A percentile compares a stretch with the other conserved stretches of the same genome.
These are phyloP conservation scores for Tenrec ecaudatus DNA, from an alignment of 2,113 vertebrate genomes.

Conservation along the genomic window DNA sequence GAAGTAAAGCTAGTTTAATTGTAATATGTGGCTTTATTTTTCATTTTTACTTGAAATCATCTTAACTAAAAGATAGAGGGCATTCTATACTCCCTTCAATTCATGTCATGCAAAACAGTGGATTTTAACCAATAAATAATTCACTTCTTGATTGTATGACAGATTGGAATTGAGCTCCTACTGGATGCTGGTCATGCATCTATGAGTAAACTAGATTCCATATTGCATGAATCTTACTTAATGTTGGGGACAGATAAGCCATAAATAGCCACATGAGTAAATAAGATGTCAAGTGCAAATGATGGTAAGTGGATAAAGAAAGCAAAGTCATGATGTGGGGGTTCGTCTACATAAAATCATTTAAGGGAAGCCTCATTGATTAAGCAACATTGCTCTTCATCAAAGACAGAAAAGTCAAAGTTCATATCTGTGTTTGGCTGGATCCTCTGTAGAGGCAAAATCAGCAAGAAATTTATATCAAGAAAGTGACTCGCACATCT, in stretches of 20 bases:
- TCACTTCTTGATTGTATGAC: neutral
- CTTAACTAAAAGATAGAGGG: neutral
- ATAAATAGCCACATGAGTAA: neutral
- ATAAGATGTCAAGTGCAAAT: neutral
- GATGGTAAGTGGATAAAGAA: neutral
- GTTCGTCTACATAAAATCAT: neutral
- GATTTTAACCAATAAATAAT: neutral
- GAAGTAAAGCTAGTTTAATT: neutral
- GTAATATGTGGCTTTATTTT: neutral
- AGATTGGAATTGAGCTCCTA: neutral
- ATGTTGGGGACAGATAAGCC: neutral
- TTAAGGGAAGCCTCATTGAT: neutral
- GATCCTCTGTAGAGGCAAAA: too few relatives aligned
- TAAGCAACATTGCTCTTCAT: neutral
- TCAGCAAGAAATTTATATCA: too few relatives aligned
- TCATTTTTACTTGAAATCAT: slow-evolving; percentile 37
- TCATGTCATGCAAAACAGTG: neutral
- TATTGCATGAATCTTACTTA: neutral
- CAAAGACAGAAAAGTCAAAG: neutral
- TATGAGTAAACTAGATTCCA: neutral
- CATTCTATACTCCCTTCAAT: neutral
- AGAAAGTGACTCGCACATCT: too few relatives aligned
- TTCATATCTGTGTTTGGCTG: neutral
- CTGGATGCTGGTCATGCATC: neutral
- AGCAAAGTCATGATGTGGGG: neutral